Evolutionary conservation across 2,888 invertebrate species (phyloP).

Genomic region (Troglohyphantes excavatus): DNA sequence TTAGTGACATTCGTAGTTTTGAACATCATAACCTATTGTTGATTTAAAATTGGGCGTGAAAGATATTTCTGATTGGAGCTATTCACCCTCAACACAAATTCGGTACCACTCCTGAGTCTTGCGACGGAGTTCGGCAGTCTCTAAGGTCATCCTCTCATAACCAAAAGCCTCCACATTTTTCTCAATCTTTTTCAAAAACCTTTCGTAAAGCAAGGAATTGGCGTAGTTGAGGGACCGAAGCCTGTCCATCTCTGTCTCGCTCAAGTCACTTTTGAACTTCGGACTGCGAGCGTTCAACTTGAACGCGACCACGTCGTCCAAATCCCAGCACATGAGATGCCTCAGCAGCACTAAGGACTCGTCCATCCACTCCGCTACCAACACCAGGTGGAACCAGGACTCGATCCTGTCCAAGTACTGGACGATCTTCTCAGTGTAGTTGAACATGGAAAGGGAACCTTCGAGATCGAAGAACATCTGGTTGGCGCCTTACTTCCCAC

Average conservation of each 20-base stretch:
- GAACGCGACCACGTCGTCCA: too few relatives aligned
- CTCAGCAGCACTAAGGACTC: too few relatives aligned
- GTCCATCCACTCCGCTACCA: conserved; percentile 81
- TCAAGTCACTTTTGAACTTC: too few relatives aligned
- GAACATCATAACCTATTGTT: conserved; percentile 68
- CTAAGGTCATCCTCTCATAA: conserved; percentile 64
- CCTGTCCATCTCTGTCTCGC: conserved; percentile 81
- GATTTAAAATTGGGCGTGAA: conserved; percentile 46
- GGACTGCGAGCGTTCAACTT: too few relatives aligned
- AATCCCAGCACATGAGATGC: too few relatives aligned
- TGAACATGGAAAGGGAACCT: conserved; percentile 79
- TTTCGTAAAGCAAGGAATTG: too few relatives aligned
- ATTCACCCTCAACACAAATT: too few relatives aligned
- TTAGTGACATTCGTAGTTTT: conserved; percentile 55
- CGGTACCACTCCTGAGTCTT: too few relatives aligned
- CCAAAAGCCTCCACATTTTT: conserved; percentile 78
- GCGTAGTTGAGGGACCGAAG: conserved; percentile 81
- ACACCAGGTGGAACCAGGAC: too few relatives aligned
- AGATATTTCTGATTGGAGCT: background rate
- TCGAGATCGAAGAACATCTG: too few relatives aligned
- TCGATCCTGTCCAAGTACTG: too few relatives aligned
- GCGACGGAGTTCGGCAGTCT: too few relatives aligned
- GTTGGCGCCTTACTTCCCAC: conserved; percentile 80
- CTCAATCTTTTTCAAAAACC: conserved; percentile 78
- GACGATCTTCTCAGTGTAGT: conserved; percentile 77